Evolutionary conservation across 1,140 invertebrate species (phyloP).

Genomic region (Ladona fulva): DNA sequence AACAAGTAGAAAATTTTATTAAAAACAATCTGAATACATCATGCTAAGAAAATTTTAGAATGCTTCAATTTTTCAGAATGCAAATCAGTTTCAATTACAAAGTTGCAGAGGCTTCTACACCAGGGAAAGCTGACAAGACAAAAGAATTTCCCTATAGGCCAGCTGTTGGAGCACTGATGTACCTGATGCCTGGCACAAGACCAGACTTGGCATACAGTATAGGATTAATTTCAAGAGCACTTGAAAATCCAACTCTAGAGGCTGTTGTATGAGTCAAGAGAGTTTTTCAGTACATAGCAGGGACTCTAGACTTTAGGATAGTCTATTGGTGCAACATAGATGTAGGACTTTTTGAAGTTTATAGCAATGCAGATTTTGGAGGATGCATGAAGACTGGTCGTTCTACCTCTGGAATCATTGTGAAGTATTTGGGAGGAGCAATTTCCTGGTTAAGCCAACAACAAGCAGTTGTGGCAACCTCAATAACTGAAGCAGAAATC

Average conservation of each 20-base stretch:
- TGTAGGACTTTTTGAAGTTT: constrained; percentile 25
- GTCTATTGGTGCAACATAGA: constrained; percentile 24
- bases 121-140: constrained; percentile 19
- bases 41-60: too few species aligned
- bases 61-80: too few species aligned
- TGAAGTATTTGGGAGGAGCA: constrained; percentile 28
- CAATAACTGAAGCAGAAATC: constrained; percentile 27
- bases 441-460: constrained; percentile 33
- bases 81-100: too few species aligned
- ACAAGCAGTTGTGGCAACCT: constrained; percentile 31
- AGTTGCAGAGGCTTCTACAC: too few species aligned
- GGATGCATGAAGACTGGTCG: constrained; percentile 29
- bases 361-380: constrained; percentile 33
- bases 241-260: constrained; percentile 32
- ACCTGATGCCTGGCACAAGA: constrained; percentile 33
- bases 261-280: constrained; percentile 30
- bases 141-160: constrained; percentile 32
- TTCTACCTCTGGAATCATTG: constrained; percentile 29
- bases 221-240: constrained; percentile 26
- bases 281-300: constrained; percentile 31
- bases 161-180: constrained; percentile 34
- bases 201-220: constrained; percentile 26
- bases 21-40: too few species aligned
- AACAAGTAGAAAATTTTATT: too few species aligned
- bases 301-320: constrained; percentile 28